These are phyloP conservation scores for Benthosema pterotum DNA, from an alignment of 2,797 vertebrate species.

Conservation along the genomic window DNA sequence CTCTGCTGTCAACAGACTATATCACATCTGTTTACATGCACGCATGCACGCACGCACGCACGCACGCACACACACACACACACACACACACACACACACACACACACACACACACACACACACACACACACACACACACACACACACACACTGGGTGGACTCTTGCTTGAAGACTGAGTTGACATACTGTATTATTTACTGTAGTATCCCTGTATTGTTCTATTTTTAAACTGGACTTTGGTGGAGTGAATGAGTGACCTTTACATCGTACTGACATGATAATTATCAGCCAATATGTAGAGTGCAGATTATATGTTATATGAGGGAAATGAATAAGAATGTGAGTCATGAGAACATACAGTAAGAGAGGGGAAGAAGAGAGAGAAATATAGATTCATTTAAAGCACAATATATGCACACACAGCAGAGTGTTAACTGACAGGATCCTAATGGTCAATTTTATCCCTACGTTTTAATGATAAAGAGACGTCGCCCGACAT, in stretches of 20 bases:
- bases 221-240: slow-evolving; percentile 42
- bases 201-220: slow-evolving; percentile 25
- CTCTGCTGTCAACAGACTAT: slow-evolving; percentile 47
- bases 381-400: slow-evolving; percentile 1
- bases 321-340: background rate
- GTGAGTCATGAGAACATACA: background rate
- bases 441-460: too few relatives aligned
- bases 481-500: too few relatives aligned
- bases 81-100: background rate
- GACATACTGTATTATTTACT: slow-evolving; percentile 43
- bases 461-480: too few relatives aligned
- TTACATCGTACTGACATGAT: slow-evolving; percentile 33
- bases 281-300: slow-evolving; percentile 7
- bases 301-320: background rate
- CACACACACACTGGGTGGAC: slow-evolving; percentile 23
- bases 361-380: background rate
- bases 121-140: too few relatives aligned
- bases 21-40: slow-evolving; percentile 55
- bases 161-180: slow-evolving; percentile 36
- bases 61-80: background rate
- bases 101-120: background rate
- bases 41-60: background rate
- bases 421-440: too few relatives aligned
- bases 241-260: slow-evolving; percentile 47
- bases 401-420: too few relatives aligned